phyloP scores from a whole-genome alignment of 2,797 vertebrate species.

The Spinus olivaceus region DNA sequence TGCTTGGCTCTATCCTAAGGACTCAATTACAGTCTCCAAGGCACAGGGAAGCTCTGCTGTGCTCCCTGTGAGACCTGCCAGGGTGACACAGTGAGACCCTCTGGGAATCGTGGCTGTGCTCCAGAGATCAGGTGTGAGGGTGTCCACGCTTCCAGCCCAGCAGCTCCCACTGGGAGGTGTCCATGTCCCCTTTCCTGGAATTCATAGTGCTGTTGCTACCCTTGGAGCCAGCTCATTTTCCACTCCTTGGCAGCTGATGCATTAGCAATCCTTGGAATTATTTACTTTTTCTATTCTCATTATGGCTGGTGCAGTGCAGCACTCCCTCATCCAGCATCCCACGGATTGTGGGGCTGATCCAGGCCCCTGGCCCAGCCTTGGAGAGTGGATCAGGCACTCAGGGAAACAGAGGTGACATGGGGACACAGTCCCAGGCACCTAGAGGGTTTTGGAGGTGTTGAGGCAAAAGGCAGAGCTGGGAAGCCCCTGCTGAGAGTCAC shows the following conservation, averaged over 20 bases:
- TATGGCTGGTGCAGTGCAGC: rapidly evolving
- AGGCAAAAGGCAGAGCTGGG: not conserved
- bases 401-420: rapidly evolving
- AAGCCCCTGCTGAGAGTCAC: not conserved
- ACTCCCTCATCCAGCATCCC: not conserved
- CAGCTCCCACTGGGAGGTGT: rapidly evolving
- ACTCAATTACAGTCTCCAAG: constrained; percentile 17
- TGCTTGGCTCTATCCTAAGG: constrained; percentile 57
- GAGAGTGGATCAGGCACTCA: not conserved
- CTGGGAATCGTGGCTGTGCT: not conserved
- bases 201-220: not conserved
- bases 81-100: not conserved
- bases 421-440: not conserved
- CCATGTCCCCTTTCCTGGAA: not conserved
- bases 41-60: not conserved
- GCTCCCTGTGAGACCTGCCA: not conserved
- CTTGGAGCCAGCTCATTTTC: not conserved
- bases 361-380: not conserved
- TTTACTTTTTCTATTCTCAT: not conserved
- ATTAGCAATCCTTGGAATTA: not conserved
- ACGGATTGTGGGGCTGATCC: rapidly evolving
- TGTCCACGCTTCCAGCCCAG: not conserved
- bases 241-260: not conserved
- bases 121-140: not conserved
- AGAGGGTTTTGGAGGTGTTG: not conserved